Evolutionary conservation across 2,888 invertebrate genomes (phyloP).

Genomic region (Scaptomyza polygonia): DNA sequence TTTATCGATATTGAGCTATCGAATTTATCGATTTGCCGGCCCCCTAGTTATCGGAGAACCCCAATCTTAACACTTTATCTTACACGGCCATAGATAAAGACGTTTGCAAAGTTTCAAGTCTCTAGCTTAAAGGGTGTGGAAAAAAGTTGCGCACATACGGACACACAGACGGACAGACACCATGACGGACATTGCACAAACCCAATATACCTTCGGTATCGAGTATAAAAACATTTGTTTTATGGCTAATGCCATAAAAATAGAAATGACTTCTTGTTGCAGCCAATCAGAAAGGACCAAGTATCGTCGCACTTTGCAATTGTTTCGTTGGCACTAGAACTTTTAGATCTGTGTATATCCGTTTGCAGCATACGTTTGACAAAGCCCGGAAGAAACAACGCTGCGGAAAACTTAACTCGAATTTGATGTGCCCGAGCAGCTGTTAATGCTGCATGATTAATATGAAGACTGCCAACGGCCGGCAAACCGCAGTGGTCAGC

Average conservation of each 20-base stretch:
- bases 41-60: too few relatives aligned
- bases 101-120: too few relatives aligned
- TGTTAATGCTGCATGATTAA: slow-evolving; percentile 83
- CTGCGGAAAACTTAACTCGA: slow-evolving; percentile 74
- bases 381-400: slow-evolving; percentile 43
- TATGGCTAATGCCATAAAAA: slow-evolving; percentile 36
- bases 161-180: too few relatives aligned
- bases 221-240: too few relatives aligned
- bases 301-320: slow-evolving; percentile 32
- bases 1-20: too few relatives aligned
- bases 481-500: slow-evolving; percentile 40
- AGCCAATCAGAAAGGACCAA: slow-evolving; percentile 6
- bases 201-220: too few relatives aligned
- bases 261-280: neutral
- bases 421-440: slow-evolving; percentile 81
- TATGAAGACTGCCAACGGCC: slow-evolving; percentile 51
- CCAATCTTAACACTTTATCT: too few relatives aligned
- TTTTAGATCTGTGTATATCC: slow-evolving; percentile 59
- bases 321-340: slow-evolving; percentile 64
- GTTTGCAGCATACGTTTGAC: slow-evolving; percentile 52
- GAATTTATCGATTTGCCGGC: too few relatives aligned
- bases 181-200: too few relatives aligned
- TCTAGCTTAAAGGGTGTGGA: too few relatives aligned
- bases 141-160: too few relatives aligned
- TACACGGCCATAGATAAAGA: too few relatives aligned